Evolutionary conservation across 2,797 vertebrate species (phyloP).

Genomic region (Chromis chromis): DNA sequence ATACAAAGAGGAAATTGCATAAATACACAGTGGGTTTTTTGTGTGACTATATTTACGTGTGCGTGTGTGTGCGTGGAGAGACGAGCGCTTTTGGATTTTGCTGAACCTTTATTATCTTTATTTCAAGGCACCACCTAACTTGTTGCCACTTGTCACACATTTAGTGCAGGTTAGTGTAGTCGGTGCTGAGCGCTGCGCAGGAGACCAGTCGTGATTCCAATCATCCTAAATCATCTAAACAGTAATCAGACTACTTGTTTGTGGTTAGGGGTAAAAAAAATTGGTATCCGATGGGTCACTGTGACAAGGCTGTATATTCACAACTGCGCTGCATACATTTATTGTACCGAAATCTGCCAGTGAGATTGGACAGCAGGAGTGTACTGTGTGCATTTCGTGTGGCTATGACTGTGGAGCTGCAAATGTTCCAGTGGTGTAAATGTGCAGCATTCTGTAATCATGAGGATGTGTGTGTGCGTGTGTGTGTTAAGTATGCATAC

Average conservation of each 20-base stretch:
- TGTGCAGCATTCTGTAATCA: neutral
- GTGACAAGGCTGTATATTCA: neutral
- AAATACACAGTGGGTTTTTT: conserved; percentile 22
- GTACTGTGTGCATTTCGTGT: too few species aligned
- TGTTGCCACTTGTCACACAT: conserved; percentile 74
- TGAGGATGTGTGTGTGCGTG: neutral
- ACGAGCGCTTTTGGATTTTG: conserved; percentile 11
- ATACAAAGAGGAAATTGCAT: neutral
- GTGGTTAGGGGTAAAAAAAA: conserved; percentile 14
- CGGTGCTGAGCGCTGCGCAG: conserved; percentile 17
- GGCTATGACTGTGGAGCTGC: neutral
- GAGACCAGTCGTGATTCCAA: neutral
- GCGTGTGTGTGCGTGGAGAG: neutral
- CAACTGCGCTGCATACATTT: conserved; percentile 8
- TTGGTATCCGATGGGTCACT: neutral
- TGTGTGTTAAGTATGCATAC: neutral
- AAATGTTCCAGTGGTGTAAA: neutral
- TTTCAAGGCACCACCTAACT: conserved; percentile 56
- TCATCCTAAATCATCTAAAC: neutral
- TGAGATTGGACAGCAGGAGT: neutral
- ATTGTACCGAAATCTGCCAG: conserved; percentile 1
- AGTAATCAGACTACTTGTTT: neutral
- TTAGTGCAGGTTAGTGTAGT: conserved; percentile 33
- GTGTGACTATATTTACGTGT: neutral
- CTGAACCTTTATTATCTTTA: neutral